These are phyloP conservation scores for Mormyrus proboscirostris DNA, from an alignment of 2,797 vertebrate genomes.

Conservation along the genomic window DNA sequence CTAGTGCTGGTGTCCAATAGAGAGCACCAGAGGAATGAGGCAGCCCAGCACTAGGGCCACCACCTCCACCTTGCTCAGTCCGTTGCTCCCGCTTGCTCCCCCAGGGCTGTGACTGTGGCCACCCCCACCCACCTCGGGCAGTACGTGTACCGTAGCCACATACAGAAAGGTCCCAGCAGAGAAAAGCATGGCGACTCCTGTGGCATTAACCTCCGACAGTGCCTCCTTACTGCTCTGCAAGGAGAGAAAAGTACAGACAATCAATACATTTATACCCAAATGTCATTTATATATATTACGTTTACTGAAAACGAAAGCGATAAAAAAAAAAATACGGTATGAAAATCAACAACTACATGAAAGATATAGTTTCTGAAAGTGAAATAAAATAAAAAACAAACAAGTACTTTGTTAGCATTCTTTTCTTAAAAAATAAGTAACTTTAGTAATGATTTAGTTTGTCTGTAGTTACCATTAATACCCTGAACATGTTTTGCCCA, in stretches of 20 bases:
- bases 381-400: background rate
- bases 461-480: no score
- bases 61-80: constrained; percentile 91
- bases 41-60: constrained; percentile 86
- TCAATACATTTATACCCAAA: background rate
- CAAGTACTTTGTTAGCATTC: background rate
- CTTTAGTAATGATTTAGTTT: no score
- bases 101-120: constrained; percentile 82
- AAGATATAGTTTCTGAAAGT: background rate
- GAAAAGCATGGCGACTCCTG: constrained; percentile 97
- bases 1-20: constrained; percentile 93
- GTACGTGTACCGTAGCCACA: constrained; percentile 95
- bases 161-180: constrained; percentile 98
- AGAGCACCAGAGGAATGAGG: constrained; percentile 90
- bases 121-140: constrained; percentile 90
- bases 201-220: constrained; percentile 91
- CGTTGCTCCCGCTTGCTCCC: constrained; percentile 68
- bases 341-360: background rate
- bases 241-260: background rate
- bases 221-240: constrained; percentile 96
- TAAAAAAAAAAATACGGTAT: no score
- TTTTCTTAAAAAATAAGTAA: no score
- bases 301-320: no score
- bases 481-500: no score
- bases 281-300: no score